Evolutionary conservation across 2,797 vertebrate genomes (phyloP).

Genomic region (Tragelaphus eurycerus): DNA sequence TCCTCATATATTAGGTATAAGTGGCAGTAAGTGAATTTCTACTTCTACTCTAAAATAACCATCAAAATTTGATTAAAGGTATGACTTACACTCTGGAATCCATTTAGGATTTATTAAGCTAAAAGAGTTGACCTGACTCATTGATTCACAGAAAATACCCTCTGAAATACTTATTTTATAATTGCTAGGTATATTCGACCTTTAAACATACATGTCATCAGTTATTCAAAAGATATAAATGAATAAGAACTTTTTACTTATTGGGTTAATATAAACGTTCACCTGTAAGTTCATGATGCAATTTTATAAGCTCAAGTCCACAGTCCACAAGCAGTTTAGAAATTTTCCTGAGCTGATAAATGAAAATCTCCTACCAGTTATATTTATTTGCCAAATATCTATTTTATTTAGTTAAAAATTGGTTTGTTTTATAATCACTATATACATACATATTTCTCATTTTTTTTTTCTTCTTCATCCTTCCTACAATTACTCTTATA

Average conservation of each 20-base stretch:
- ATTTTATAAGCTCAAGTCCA: not conserved
- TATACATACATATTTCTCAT: not conserved
- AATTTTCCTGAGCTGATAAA: not conserved
- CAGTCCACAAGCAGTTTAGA: not conserved
- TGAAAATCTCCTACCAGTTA: not conserved
- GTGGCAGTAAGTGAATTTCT: not conserved
- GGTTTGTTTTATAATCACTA: not conserved
- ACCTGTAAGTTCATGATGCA: not conserved
- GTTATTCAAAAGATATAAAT: not conserved
- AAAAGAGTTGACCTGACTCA: slow-evolving; percentile 40
- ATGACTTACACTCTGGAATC: not conserved
- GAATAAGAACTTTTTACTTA: not conserved
- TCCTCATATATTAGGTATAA: not conserved
- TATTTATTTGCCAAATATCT: not conserved
- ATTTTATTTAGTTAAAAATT: not conserved
- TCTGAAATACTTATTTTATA: not conserved
- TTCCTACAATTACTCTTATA: not conserved
- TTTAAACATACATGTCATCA: not conserved
- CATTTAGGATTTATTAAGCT: slow-evolving; percentile 37
- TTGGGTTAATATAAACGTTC: not conserved
- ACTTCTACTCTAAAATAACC: not conserved
- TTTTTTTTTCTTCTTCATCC: not conserved
- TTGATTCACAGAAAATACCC: slow-evolving; percentile 16
- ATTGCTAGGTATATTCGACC: not conserved
- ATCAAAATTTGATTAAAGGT: not conserved